Evolutionary conservation across 2,797 vertebrate species (phyloP), one percentile per base, ranked within the genome.

Genomic region (Bradypodion pumilum): DNA sequence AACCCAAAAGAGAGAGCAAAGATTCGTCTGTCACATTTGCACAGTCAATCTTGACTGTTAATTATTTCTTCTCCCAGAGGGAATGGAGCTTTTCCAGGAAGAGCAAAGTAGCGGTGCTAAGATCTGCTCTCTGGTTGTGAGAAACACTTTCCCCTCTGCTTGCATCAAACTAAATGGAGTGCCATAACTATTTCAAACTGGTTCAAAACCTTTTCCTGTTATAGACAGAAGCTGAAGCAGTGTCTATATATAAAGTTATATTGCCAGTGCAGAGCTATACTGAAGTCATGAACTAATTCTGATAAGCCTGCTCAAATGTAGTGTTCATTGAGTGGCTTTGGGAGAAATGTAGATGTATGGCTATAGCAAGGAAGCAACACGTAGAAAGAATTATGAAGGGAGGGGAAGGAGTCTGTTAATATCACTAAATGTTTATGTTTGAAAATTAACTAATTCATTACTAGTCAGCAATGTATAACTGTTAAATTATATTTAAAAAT

Each of bases 111-210:
- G 19, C 52, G 35, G 37, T 81, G 40, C 49, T 75, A 42, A 82
- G 42, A 44, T 76, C 29, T 83, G 35, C 56, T 0, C 65, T 79
- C 44, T 3, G 37, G 42, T 83, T 74, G 66, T 21, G 70, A 88
- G 74, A 35, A 8, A 81, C 79, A 65, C 44, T 59, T n/a, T 19
- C 66, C 62, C 69, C 23, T 5, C 40, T 60, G 35, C 68, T 46
- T 88, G 6, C 73, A 60, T 85, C 79, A 46, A 87, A 65, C 46
- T 62, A 87, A 88, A 86, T 82, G 62, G 37, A 15, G 66, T 88
- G 35, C 5, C 46, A 13, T n/a, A 68, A 74, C 32, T 27, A 5
- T 56, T 80, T n/a, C n/a, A n/a, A n/a, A n/a, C n/a, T 40, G 2
- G 29, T 29, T 60, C 62, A 32, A 60, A 81, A 80, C 23, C 16